phyloP scores from a whole-genome alignment of 2,797 vertebrate species.

The Potorous gilbertii region DNA sequence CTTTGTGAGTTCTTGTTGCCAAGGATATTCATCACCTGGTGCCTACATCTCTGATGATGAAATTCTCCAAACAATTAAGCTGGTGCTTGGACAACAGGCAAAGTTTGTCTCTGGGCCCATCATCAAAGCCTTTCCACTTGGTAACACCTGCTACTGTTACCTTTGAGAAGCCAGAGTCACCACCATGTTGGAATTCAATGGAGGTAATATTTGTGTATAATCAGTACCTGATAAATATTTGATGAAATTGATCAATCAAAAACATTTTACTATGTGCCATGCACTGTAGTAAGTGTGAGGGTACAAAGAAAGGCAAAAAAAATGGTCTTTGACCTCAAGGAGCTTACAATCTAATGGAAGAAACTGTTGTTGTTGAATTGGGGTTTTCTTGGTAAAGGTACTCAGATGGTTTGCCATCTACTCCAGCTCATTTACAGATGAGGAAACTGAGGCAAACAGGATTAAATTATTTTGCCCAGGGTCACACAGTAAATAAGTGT shows the following conservation, averaged over 20 bases:
- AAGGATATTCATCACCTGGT: background rate
- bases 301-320: background rate
- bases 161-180: background rate
- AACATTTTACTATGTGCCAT: background rate
- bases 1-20: background rate
- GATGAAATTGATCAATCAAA: background rate
- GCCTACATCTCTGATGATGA: background rate
- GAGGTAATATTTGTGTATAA: background rate
- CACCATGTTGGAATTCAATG: background rate
- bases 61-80: background rate
- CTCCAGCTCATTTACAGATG: background rate
- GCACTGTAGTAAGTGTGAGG: background rate
- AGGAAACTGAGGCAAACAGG: background rate
- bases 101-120: background rate
- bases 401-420: background rate
- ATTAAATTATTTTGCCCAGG: background rate
- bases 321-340: background rate
- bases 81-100: background rate
- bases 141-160: background rate
- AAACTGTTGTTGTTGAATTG: background rate
- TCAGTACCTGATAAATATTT: background rate
- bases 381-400: background rate
- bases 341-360: background rate
- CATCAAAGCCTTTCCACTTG: background rate
- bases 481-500: background rate